Evolutionary conservation across 2,113 vertebrate species (phyloP).

Genomic region (Coryphaenoides rupestris): DNA sequence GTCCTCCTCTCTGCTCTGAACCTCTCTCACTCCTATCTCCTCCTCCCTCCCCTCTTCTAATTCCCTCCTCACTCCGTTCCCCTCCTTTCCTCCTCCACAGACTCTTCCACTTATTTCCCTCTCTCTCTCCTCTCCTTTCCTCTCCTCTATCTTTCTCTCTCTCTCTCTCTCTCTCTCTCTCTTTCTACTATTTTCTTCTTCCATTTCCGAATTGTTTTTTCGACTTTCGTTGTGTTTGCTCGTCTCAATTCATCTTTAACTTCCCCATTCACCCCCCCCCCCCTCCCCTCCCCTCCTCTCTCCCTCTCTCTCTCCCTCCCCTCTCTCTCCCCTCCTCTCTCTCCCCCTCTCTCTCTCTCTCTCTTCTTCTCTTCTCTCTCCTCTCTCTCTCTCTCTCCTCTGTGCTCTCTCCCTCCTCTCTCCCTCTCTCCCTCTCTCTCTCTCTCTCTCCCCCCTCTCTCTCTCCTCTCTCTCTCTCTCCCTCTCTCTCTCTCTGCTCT

Average conservation of each 20-base stretch:
- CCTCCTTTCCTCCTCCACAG: no score
- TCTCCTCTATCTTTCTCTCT: constrained; percentile 4
- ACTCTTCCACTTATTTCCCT: no score
- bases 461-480: not conserved
- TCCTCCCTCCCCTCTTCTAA: no score
- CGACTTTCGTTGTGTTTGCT: no score
- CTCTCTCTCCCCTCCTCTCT: not conserved
- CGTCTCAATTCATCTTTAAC: not conserved
- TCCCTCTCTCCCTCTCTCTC: not conserved
- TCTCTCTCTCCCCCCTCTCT: constrained; percentile 20
- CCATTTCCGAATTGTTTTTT: no score
- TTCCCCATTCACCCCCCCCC: no score
- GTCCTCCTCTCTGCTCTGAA: no score
- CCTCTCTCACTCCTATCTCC: no score
- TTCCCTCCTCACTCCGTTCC: no score
- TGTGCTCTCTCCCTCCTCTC: constrained; percentile 2
- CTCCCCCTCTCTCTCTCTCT: not conserved
- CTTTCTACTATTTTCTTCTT: not conserved
- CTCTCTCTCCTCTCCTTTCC: no score
- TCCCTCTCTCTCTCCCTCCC: not conserved
- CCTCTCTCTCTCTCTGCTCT: constrained; percentile 22
- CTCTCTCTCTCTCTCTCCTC: constrained; percentile 11
- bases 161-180: not conserved
- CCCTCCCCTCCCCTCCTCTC: not conserved
- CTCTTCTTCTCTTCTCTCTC: not conserved